Conservation (phyloP, 2,113 vertebrate genomes). For the Acrocephalus arundinaceus region DNA sequence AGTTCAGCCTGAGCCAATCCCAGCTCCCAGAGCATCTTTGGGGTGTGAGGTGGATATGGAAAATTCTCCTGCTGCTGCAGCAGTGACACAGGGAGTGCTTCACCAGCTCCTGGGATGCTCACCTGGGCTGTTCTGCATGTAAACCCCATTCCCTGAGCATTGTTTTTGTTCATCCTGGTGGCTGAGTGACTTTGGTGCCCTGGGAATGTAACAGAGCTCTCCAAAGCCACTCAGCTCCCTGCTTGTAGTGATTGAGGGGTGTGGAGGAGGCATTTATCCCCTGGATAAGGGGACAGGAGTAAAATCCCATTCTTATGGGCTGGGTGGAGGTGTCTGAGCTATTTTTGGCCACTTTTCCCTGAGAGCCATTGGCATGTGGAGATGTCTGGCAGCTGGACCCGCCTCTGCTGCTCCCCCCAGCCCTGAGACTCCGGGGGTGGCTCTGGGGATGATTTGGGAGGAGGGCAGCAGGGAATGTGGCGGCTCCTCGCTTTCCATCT, state of each 20-base stretch:
- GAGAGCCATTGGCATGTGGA: neutral
- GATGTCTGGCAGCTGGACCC: constrained; percentile 9
- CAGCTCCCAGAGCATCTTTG: neutral
- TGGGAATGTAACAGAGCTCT: rapidly evolving
- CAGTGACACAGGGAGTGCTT: neutral
- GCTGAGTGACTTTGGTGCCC: neutral
- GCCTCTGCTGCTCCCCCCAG: neutral
- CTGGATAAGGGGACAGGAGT: neutral
- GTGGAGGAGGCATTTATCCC: neutral
- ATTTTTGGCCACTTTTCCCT: neutral
- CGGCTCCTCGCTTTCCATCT: neutral
- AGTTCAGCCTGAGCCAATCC: neutral
- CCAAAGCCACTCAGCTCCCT: neutral
- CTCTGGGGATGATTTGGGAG: neutral
- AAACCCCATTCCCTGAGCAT: rapidly evolving
- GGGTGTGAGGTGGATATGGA: neutral
- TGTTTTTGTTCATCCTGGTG: neutral
- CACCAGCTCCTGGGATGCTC: neutral
- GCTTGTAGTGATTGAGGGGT: neutral
- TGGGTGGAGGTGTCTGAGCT: neutral
- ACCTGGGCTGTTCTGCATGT: rapidly evolving
- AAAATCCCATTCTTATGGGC: neutral
- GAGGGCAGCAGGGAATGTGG: neutral
- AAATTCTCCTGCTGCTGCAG: neutral
- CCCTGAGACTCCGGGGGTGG: neutral